Base-by-base conservation (phyloP, 2,113 vertebrate genomes). In the Halichoeres trimaculatus region DNA sequence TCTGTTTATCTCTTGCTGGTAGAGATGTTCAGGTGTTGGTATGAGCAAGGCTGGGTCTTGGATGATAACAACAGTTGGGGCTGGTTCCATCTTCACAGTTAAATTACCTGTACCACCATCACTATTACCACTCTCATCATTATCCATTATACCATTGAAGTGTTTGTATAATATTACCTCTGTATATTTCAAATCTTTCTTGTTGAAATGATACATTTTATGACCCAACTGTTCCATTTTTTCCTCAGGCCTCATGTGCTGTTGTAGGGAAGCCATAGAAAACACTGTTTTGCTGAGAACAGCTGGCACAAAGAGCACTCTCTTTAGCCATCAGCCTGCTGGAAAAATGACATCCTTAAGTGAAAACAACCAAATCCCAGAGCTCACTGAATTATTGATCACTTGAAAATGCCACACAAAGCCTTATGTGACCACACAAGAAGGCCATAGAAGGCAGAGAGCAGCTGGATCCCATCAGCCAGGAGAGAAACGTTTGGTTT, bases 321-420 rank as follows among this genome's bases (percentile, higher is more conserved):
- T 75, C 45, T 71, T 64, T 66, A 76, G 51, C 3, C 50, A 23
- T 48, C 43, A 63, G 63, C 48, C 70, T 66, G 17, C 43, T 30
- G 20, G 26, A 70, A 78, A 69, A 77, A 70, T 59, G 55, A 73
- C 75, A 69, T 75, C 51, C 66, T 61, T 81, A 74, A 80, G 75
- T 83, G 81, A 88, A 89, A 86, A 72, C 70, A 68, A 34, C 68
- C 72, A 73, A 89, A 85, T 85, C 76, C 87, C 84, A 64, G 43
- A 69, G 75, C 72, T 2, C 71, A 34, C 57, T 86, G 45, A 85
- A 89, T 86, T 80, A 90, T 89, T 88, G 80, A 89, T 89, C 43
- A 23, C n/a, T 61, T 55, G 41, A 38, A 88, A 90, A 84, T 61
- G 72, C 67, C 85, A 84, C 81, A 68, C 70, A 74, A 80, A 84